Evolutionary conservation across 2,888 invertebrate genomes (phyloP).

Genomic region (Oxyteleia sp.): DNA sequence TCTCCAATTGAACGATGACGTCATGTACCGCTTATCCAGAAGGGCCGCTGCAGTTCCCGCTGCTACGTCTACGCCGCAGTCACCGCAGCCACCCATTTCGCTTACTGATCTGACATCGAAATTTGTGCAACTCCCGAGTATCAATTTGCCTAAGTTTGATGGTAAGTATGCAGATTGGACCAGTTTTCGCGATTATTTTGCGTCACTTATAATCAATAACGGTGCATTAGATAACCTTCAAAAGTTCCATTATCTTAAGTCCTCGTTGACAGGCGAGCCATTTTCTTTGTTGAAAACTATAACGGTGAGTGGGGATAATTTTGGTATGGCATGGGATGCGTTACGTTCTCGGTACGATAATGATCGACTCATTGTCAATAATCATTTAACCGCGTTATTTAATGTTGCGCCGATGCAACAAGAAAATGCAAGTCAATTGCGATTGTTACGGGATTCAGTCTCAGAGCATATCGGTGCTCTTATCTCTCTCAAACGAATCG

Average conservation of each 20-base stretch:
- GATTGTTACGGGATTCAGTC: background rate
- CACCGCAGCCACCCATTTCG: too few relatives aligned
- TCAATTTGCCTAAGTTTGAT: background rate
- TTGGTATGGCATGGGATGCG: background rate
- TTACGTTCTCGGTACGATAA: background rate
- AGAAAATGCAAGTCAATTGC: background rate
- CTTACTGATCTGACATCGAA: too few relatives aligned
- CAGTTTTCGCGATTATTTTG: slow-evolving; percentile 8
- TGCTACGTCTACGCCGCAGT: too few relatives aligned
- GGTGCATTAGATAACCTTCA: background rate
- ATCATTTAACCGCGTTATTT: background rate
- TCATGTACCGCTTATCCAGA: too few relatives aligned
- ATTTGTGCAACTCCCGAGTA: too few relatives aligned
- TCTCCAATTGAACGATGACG: too few relatives aligned
- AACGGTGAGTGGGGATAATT: background rate
- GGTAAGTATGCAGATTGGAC: slow-evolving; percentile 20
- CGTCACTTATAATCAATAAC: slow-evolving; percentile 3
- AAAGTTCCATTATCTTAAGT: slow-evolving; percentile 20
- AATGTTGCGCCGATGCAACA: background rate
- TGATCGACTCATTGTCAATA: background rate
- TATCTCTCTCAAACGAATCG: background rate
- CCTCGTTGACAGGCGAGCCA: slow-evolving; percentile 2
- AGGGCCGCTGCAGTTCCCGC: too few relatives aligned
- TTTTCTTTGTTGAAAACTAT: slow-evolving; percentile 5
- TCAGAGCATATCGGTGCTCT: background rate